Percentiles rank a stretch among this genome's conserved stretches.
Evolutionary conservation across 2,113 vertebrate genomes (phyloP).

Genomic region (Microcebus griseorufus): DNA sequence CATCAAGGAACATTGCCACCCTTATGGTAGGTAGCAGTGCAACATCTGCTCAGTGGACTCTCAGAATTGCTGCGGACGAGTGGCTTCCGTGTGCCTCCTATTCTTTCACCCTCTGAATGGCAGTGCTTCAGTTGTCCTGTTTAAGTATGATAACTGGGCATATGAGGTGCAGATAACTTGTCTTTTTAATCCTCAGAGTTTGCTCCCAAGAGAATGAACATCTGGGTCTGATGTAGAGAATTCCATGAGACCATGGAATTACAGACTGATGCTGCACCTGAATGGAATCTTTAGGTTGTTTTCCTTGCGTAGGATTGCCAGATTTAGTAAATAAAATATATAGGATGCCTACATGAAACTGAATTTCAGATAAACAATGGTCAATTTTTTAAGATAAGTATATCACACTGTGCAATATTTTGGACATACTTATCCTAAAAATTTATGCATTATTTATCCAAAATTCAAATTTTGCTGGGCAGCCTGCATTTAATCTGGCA

Average conservation of each 20-base stretch:
- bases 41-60: neutral
- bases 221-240: neutral
- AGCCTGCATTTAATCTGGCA: neutral
- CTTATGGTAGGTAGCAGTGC: neutral
- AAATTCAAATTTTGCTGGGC: neutral
- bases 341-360: neutral
- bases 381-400: neutral
- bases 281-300: neutral
- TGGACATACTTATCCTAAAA: neutral
- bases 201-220: neutral
- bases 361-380: neutral
- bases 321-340: neutral
- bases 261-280: neutral
- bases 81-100: neutral
- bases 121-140: neutral
- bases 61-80: neutral
- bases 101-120: neutral
- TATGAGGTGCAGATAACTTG: neutral
- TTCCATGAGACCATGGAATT: neutral
- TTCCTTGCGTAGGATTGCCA: neutral
- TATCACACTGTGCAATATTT: neutral
- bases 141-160: neutral
- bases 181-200: neutral
- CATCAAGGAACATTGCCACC: neutral
- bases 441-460: neutral